Conservation (phyloP, 2,888 invertebrate species). For the Fragum sueziense region DNA sequence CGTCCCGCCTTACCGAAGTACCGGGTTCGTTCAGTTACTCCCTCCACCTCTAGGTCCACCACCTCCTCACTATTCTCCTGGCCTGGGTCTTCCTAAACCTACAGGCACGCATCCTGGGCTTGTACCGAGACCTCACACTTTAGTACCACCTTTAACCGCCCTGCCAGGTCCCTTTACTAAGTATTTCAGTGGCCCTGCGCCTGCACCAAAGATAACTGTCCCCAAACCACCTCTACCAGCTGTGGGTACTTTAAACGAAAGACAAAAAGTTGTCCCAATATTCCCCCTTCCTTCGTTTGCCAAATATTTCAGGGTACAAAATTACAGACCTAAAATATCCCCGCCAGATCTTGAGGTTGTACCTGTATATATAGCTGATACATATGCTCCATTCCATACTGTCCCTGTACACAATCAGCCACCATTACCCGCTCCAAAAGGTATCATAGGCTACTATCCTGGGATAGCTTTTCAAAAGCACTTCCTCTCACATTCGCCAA, state of each 20-base stretch:
- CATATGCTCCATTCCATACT: background rate
- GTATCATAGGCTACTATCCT: background rate
- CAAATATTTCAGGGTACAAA: background rate
- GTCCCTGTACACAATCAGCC: background rate
- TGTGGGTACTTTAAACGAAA: background rate
- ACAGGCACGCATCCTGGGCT: background rate
- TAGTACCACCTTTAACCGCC: background rate
- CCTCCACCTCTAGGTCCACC: background rate
- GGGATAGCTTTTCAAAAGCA: background rate
- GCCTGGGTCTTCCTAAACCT: background rate
- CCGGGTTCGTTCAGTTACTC: background rate
- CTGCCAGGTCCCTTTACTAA: background rate
- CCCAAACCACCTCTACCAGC: background rate
- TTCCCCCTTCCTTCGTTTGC: background rate
- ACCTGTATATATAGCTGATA: background rate
- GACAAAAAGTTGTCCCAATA: background rate
- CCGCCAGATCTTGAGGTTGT: background rate
- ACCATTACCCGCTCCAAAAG: background rate
- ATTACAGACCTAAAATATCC: background rate
- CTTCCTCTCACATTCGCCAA: background rate
- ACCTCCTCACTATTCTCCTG: background rate
- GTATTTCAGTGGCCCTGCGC: background rate
- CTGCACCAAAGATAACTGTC: background rate
- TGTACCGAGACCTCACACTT: background rate
- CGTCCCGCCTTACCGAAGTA: background rate